Percentiles rank a stretch among this genome's conserved stretches.
Conservation (phyloP, 53 echinoderm and acorn worm genomes). For the Arbacia lixula region DNA sequence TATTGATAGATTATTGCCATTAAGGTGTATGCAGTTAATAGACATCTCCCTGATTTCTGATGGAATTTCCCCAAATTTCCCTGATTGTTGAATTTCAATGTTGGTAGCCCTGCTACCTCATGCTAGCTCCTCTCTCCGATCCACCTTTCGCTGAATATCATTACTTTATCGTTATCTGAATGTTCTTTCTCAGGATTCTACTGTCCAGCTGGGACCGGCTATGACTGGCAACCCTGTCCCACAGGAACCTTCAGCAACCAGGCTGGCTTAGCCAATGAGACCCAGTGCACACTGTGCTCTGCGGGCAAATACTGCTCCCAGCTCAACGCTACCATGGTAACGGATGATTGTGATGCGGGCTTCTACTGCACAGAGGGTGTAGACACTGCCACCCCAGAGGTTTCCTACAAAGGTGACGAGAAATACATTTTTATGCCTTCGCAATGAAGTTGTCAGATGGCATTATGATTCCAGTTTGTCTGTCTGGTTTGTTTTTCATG, state of each 20-base stretch:
- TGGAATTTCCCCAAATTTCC: too few relatives aligned
- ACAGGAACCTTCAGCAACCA: conserved; percentile 90
- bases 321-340: conserved; percentile 81
- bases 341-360: conserved; percentile 78
- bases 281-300: conserved; percentile 83
- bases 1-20: too few relatives aligned
- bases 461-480: too few relatives aligned
- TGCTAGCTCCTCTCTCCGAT: too few relatives aligned
- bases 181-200: conserved; percentile 88
- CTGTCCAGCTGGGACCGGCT: conserved; percentile 96
- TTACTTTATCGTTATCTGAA: too few relatives aligned
- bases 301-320: conserved; percentile 84
- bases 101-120: too few relatives aligned
- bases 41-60: too few relatives aligned
- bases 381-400: conserved; percentile 93
- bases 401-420: conserved; percentile 80
- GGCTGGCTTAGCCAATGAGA: conserved; percentile 79
- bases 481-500: background rate
- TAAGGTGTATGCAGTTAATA: too few relatives aligned
- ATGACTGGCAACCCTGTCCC: conserved; percentile 96
- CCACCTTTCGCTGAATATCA: too few relatives aligned
- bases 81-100: too few relatives aligned
- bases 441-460: too few relatives aligned
- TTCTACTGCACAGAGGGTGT: conserved; percentile 92
- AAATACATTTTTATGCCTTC: too few relatives aligned